phyloP scores from a whole-genome alignment of 1,140 invertebrate genomes.

The Chionoecetes opilio region DNA sequence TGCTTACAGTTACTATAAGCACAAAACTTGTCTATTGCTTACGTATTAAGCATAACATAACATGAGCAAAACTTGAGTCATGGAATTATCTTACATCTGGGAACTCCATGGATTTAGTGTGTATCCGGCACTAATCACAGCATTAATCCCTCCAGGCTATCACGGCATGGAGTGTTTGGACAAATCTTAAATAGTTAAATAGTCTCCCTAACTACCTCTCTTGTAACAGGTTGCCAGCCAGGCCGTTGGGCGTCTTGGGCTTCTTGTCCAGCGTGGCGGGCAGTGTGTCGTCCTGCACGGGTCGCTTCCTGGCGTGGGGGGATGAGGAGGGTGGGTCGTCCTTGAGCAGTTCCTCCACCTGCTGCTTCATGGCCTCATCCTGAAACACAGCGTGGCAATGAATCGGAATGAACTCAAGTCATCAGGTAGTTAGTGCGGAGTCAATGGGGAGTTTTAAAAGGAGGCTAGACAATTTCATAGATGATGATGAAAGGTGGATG shows the following conservation, averaged over 20 bases:
- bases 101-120: no score
- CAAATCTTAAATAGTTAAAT: neutral
- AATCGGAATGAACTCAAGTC: no score
- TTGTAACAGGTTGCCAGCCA: neutral
- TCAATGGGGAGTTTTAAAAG: no score
- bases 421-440: no score
- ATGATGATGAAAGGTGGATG: no score
- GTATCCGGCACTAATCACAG: neutral
- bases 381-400: no score
- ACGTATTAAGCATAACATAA: no score
- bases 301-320: neutral
- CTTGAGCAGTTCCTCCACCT: neutral
- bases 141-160: neutral
- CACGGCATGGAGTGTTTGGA: neutral
- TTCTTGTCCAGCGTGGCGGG: neutral
- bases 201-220: neutral
- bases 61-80: no score
- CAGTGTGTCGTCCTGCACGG: neutral
- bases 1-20: no score
- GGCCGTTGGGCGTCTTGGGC: neutral
- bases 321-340: neutral
- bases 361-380: neutral
- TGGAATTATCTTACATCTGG: no score
- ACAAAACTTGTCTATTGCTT: no score
- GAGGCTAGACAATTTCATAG: no score